Evolutionary conservation across 2,888 invertebrate genomes (phyloP).

Genomic region (Nesidiocoris tenuis): DNA sequence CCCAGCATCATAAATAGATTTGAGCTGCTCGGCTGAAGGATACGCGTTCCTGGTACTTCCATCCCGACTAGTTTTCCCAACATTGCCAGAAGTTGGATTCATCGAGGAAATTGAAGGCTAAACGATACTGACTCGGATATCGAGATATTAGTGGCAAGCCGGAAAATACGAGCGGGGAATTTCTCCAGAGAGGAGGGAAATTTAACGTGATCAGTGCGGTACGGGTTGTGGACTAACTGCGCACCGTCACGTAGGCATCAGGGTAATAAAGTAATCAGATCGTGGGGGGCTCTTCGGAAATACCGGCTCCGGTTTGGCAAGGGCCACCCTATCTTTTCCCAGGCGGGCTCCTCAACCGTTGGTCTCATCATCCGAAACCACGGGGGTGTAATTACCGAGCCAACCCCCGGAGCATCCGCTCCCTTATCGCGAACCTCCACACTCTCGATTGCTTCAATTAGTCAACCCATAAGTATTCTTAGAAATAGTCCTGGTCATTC

Average conservation of each 20-base stretch:
- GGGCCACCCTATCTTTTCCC: background rate
- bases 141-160: background rate
- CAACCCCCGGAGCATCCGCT: no score
- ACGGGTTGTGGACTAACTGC: background rate
- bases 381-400: background rate
- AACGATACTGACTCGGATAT: background rate
- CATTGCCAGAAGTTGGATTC: background rate
- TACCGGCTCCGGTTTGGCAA: background rate
- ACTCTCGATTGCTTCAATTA: no score
- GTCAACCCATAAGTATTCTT: no score
- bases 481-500: no score
- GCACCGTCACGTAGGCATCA: background rate
- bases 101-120: background rate
- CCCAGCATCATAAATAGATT: no score
- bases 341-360: background rate
- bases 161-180: background rate
- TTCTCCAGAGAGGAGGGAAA: background rate
- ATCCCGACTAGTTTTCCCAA: no score
- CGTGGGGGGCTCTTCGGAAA: background rate
- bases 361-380: background rate
- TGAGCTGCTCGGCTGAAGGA: no score
- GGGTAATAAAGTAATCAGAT: background rate
- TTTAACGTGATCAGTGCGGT: background rate
- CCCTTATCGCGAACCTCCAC: no score
- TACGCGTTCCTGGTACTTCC: background rate